Conservation (phyloP, 2,113 vertebrate species). For the Sinocyclocheilus grahami region DNA sequence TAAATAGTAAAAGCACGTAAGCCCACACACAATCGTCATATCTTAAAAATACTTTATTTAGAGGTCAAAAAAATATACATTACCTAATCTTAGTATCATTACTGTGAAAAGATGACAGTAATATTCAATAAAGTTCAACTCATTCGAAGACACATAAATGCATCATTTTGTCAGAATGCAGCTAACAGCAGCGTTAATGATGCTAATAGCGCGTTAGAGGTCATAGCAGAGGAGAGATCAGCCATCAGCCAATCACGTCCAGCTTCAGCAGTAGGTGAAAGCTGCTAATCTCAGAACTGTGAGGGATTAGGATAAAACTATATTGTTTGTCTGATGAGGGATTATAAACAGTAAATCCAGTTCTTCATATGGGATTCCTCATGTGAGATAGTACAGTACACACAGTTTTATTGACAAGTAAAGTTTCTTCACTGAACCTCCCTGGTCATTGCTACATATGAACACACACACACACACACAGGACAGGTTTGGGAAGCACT, state of each 20-base stretch:
- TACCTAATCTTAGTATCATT: background rate
- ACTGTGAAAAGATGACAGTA: background rate
- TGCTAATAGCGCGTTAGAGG: conserved; percentile 66
- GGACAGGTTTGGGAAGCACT: no score
- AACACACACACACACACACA: background rate
- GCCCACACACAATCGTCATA: no score
- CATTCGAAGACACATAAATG: background rate
- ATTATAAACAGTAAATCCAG: conserved; percentile 81
- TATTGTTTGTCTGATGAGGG: conserved; percentile 83
- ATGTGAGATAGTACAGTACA: conserved; percentile 75
- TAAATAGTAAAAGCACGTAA: no score
- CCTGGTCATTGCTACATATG: background rate
- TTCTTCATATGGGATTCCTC: conserved; percentile 80
- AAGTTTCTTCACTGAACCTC: conserved; percentile 19
- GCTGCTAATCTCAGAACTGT: conserved; percentile 73
- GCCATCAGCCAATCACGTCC: conserved; percentile 62
- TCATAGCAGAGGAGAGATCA: conserved; percentile 72
- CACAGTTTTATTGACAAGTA: conserved; percentile 66
- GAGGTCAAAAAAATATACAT: no score
- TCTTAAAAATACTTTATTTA: no score
- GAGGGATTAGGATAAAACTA: conserved; percentile 74
- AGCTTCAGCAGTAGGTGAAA: conserved; percentile 64
- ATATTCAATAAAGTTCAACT: background rate
- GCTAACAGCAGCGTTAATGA: conserved; percentile 55
- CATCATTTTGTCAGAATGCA: background rate